Evolutionary conservation across 2,113 vertebrate genomes (phyloP), one percentile per base, ranked within the genome.

Genomic region (Gorsachius goisagi): DNA sequence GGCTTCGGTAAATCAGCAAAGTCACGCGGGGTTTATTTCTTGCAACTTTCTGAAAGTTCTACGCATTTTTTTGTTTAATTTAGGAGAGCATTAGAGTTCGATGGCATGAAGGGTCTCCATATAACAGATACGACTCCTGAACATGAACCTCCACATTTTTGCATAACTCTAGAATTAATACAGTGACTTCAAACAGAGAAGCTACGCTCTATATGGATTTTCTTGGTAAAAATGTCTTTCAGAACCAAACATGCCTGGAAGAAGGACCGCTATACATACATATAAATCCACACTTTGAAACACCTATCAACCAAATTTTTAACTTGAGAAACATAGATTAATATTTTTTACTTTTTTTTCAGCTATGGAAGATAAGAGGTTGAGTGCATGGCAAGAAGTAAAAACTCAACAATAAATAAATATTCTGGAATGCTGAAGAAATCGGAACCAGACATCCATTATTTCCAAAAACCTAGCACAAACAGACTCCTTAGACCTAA

Each of bases 21-120:
- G 21, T 3, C 85, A 41, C 18, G 0, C 5, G 67, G 50, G 1
- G 9, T 17, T 91, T 85, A 24, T 69, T 49, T 93, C 76, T 82
- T 85, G 78, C 68, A 80, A 96, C 59, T 94, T 96, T 28, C 58
- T 47, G 91, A 35, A 97, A 96, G 45, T 96, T 96, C 19, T 3
- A 33, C 3, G 12, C 6, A 0, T 22, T 35, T 68, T 41, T 60
- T 76, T 82, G 66, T 28, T 96, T 71, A 45, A 85, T 91, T 94
- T 71, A 6, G 17, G 41, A 90, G 89, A 94, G 50, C 47, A 26
- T 73, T 24, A 72, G 26, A 76, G 35, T 88, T 84, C 80, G 66
- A 80, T 69, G 60, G 77, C 80, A 68, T 63, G 41, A 95, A 96
- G 75, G 85, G 67, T 32, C 50, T 55, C 30, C 9, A 9, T 6